Evolutionary conservation across 2,888 invertebrate species (phyloP).

Genomic region (Gerris lacustris): DNA sequence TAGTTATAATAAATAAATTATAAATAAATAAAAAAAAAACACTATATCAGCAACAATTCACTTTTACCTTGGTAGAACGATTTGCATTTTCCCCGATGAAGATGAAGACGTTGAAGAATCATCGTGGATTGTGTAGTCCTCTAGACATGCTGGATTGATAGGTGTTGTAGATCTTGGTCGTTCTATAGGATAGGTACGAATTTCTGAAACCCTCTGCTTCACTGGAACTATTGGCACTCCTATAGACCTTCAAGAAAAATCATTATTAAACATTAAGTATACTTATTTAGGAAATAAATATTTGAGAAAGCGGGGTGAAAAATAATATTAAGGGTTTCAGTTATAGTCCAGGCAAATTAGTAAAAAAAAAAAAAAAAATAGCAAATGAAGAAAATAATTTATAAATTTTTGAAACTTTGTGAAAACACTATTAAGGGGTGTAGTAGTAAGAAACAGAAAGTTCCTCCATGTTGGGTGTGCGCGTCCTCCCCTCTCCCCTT

Average conservation of each 20-base stretch:
- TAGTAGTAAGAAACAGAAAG: no score
- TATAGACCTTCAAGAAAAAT: conserved; percentile 42
- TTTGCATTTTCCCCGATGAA: conserved; percentile 50
- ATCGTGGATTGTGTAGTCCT: conserved; percentile 46
- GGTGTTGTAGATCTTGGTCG: conserved; percentile 62
- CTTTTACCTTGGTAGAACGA: conserved; percentile 47
- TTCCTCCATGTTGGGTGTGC: no score
- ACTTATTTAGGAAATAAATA: background rate
- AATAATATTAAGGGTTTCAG: background rate
- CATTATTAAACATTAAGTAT: background rate
- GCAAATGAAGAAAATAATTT: no score
- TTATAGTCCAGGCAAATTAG: no score
- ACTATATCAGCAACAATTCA: no score
- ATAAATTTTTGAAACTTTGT: no score
- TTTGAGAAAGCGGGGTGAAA: background rate
- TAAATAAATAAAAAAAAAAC: no score
- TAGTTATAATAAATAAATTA: no score
- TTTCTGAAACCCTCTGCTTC: conserved; percentile 51
- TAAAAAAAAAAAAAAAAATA: no score
- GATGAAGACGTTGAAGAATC: conserved; percentile 38
- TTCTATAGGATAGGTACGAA: conserved; percentile 58
- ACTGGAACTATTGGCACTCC: conserved; percentile 71
- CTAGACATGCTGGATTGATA: conserved; percentile 55
- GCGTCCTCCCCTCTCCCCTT: no score
- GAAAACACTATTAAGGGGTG: no score